Percentiles rank a stretch among this genome's conserved stretches.
These are phyloP conservation scores for Crypturellus tataupa DNA, from an alignment of 2,797 vertebrate genomes.

Conservation along the genomic window DNA sequence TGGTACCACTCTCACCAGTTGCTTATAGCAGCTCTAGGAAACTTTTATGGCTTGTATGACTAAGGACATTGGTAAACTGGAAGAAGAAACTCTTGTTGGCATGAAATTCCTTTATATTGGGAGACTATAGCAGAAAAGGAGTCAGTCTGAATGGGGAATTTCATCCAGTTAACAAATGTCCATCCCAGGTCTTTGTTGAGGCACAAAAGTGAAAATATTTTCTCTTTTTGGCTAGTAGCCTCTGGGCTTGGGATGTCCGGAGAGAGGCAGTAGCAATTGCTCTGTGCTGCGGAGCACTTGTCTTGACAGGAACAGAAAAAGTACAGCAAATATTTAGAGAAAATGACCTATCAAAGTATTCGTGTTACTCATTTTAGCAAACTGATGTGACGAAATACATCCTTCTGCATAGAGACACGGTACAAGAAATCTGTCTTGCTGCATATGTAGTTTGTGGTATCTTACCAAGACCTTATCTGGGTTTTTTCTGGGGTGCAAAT, in stretches of 20 bases:
- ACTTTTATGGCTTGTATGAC: neutral
- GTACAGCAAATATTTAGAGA: neutral
- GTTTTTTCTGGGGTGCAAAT: neutral
- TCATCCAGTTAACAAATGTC: rapidly evolving
- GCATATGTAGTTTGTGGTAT: neutral
- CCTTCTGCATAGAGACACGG: neutral
- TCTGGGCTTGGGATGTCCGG: neutral
- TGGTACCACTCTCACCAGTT: neutral
- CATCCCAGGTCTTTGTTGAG: rapidly evolving
- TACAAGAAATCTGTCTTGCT: neutral
- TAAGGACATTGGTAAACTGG: neutral
- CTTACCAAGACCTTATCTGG: neutral
- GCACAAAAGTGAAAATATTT: neutral
- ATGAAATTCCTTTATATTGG: neutral
- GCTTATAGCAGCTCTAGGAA: neutral
- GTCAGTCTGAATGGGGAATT: neutral
- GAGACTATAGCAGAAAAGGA: neutral
- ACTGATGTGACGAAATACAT: neutral
- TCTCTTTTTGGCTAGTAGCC: neutral
- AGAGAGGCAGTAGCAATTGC: neutral
- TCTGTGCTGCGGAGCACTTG: neutral
- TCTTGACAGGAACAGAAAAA: neutral
- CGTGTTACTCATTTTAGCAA: neutral
- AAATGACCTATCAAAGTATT: neutral
- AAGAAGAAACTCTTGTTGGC: neutral